Conservation (phyloP, 2,797 vertebrate species). For the Pelodytes ibericus region DNA sequence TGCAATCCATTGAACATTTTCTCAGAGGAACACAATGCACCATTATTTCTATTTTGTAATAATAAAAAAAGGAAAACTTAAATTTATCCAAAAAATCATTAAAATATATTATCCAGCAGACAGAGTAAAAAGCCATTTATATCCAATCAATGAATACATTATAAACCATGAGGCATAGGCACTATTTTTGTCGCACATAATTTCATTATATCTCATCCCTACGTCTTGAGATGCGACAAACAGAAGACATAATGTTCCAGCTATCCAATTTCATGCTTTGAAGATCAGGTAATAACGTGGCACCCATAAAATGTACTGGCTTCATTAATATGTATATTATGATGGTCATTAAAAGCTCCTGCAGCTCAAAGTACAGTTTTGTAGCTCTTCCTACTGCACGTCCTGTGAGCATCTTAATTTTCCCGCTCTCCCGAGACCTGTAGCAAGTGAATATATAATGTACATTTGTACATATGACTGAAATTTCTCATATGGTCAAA, state of each 20-base stretch:
- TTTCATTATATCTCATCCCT: slow-evolving; percentile 30
- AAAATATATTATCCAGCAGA: slow-evolving; percentile 25
- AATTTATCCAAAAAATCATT: slow-evolving; percentile 7
- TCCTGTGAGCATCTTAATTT: not conserved
- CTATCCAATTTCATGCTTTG: slow-evolving; percentile 53
- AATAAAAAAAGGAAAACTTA: not conserved
- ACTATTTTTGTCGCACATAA: slow-evolving; percentile 13
- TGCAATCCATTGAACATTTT: not conserved
- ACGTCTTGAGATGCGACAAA: slow-evolving; percentile 28
- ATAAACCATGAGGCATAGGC: not conserved
- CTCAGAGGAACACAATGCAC: not conserved
- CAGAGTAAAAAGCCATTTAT: slow-evolving; percentile 25
- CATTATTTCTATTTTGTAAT: not conserved
- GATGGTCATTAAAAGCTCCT: slow-evolving; percentile 25
- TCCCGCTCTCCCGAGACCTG: not conserved
- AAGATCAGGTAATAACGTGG: slow-evolving; percentile 41
- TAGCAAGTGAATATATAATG: no score
- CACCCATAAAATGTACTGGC: slow-evolving; percentile 40
- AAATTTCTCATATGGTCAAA: no score
- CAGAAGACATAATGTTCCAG: slow-evolving; percentile 37
- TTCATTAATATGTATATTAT: slow-evolving; percentile 41
- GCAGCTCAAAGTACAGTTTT: slow-evolving; percentile 12
- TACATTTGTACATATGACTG: no score
- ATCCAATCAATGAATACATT: slow-evolving; percentile 28
- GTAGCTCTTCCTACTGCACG: not conserved